A percentile compares a stretch with the other conserved stretches of the same genome.
Evolutionary conservation across 2,797 vertebrate species (phyloP).

Genomic region (Leuciscus waleckii): DNA sequence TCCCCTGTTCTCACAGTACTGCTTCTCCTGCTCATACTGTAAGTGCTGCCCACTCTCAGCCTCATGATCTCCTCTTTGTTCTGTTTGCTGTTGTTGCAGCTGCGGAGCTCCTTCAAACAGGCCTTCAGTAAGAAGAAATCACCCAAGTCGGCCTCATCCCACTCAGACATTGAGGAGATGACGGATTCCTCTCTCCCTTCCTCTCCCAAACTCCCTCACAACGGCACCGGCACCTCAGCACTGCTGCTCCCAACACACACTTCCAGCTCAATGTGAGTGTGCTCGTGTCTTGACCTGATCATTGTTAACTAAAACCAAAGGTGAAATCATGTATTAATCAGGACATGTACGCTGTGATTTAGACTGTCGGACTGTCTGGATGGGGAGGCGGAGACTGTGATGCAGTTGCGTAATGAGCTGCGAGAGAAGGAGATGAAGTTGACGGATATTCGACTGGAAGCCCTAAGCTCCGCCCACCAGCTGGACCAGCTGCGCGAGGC

Average conservation of each 20-base stretch:
- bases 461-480: slow-evolving; percentile 97
- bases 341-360: not conserved
- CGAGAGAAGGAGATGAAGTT: slow-evolving; percentile 99
- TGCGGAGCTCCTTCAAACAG: slow-evolving; percentile 99
- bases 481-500: slow-evolving; percentile 96
- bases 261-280: slow-evolving; percentile 90
- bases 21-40: slow-evolving; percentile 18
- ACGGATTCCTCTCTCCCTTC: slow-evolving; percentile 94
- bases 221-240: slow-evolving; percentile 78
- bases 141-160: slow-evolving; percentile 95
- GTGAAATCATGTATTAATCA: not conserved
- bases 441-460: slow-evolving; percentile 95
- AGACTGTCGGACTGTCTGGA: slow-evolving; percentile 94
- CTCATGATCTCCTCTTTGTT: slow-evolving; percentile 46
- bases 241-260: slow-evolving; percentile 89
- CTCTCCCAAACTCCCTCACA: slow-evolving; percentile 93
- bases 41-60: slow-evolving; percentile 18
- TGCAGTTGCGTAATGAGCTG: slow-evolving; percentile 94
- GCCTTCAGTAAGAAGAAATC: slow-evolving; percentile 99
- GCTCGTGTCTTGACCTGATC: not conserved
- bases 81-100: slow-evolving; percentile 72
- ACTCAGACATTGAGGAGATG: slow-evolving; percentile 99
- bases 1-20: not conserved
- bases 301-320: not conserved
- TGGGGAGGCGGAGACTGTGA: slow-evolving; percentile 92